Evolutionary conservation across 2,888 invertebrate genomes (phyloP), one percentile per base, ranked within the genome.

Genomic region (Aporophyla nigra): DNA sequence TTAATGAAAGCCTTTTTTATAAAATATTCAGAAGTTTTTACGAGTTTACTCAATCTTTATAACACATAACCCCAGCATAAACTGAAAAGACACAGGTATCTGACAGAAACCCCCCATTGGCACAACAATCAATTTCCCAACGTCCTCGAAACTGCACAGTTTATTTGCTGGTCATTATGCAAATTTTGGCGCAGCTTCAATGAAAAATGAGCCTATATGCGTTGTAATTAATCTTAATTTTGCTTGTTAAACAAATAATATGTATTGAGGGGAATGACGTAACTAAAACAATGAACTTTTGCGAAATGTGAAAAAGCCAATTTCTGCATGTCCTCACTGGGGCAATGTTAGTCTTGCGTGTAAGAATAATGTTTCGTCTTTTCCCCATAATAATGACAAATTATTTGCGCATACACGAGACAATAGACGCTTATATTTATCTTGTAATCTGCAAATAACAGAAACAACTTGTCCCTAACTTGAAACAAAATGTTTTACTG

Each of bases 111-210:
- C 76, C 85, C 84, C 86, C 80, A 85, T 87, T 70, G 85, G 66
- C 67, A 77, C 51, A 79, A 86, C 87, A 87, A 90, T 90, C 89
- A 91, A 90, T 91, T 89, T 85, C 27, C 70, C 68, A 43, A 68
- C 59, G 68, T 73, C 68, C 76, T 83, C 86, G 89, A 91, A 90
- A 89, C 87, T 84, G 86, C 85, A 80, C 89, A 89, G 89, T 91
- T 92, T 92, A 91, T 92, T 91, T 89, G 86, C 88, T 83, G 85
- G 87, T 92, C 90, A 93, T 93, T 93, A 94, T 93, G 92, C 90
- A 91, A 92, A 93, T 91, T 89, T 85, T 78, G 69, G 51, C 27
- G 66, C 72, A 78, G 66, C 59, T 80, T 72, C 90, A 88, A 77
- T 90, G 90, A 90, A 92, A 92, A 91, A 90, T 90, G 85, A 87